Conservation (phyloP, 2,113 vertebrate genomes). For the Pseudorhombus dupliciocellatus region DNA sequence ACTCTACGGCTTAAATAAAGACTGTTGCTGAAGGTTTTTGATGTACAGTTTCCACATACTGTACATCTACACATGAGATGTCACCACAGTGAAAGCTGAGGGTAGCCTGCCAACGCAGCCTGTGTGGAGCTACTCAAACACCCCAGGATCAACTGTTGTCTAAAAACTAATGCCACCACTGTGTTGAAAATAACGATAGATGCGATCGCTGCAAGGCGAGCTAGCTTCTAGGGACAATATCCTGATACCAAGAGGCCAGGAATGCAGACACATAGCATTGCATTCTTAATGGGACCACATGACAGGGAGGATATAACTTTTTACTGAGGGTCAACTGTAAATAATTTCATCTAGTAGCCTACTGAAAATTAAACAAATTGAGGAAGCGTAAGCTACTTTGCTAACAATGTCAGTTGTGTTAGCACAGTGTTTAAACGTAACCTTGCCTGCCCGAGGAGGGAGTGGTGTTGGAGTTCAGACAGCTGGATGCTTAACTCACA, state of each 20-base stretch:
- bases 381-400: conserved; percentile 10
- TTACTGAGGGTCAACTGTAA: too few species aligned
- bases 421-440: background rate
- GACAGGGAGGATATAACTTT: background rate
- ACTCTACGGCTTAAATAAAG: too few species aligned
- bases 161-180: background rate
- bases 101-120: too few species aligned
- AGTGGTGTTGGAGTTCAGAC: conserved; percentile 8
- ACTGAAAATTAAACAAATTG: conserved; percentile 11
- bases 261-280: background rate
- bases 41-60: too few species aligned
- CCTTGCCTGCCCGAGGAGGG: background rate
- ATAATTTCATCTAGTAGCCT: background rate
- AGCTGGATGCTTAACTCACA: conserved; percentile 7
- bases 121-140: too few species aligned
- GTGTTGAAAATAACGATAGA: background rate
- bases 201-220: background rate
- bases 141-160: background rate
- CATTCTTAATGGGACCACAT: background rate
- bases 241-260: background rate
- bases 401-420: conserved; percentile 17
- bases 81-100: too few species aligned
- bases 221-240: background rate
- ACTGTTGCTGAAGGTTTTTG: too few species aligned
- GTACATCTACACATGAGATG: too few species aligned